These are phyloP conservation scores for Mus pahari DNA, from an alignment of 2,113 vertebrate genomes.

Conservation along the genomic window DNA sequence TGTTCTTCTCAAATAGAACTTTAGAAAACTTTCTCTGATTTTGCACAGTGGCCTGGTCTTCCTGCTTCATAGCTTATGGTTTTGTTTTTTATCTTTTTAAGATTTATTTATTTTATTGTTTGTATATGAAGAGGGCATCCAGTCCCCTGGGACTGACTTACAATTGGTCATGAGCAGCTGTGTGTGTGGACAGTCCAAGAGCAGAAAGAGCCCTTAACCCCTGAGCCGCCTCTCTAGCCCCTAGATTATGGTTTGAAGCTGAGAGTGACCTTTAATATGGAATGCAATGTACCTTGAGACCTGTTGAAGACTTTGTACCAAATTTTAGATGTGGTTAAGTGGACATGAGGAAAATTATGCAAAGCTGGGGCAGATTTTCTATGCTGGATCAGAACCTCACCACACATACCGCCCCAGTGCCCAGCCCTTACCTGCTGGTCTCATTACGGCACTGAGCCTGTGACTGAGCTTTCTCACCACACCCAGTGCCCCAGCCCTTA, in stretches of 20 bases:
- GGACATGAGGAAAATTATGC: not conserved
- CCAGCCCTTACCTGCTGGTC: not conserved
- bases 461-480: not conserved
- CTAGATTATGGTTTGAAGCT: not conserved
- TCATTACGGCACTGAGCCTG: not conserved
- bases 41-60: not conserved
- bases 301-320: not conserved
- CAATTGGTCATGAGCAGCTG: not conserved
- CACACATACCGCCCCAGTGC: not conserved
- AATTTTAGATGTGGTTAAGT: not conserved
- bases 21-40: conserved; percentile 46
- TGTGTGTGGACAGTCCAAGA: not conserved
- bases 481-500: not conserved
- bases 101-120: not conserved
- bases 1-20: conserved; percentile 44
- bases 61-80: not conserved
- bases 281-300: not conserved
- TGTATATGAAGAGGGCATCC: not conserved
- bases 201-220: not conserved
- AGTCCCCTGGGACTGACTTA: not conserved
- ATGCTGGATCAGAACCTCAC: not conserved
- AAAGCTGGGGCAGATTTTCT: not conserved
- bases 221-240: not conserved
- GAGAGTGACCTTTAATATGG: not conserved
- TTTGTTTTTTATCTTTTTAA: not conserved